These are phyloP conservation scores for Callorhinus ursinus DNA, from an alignment of 2,113 vertebrate species.

Conservation along the genomic window DNA sequence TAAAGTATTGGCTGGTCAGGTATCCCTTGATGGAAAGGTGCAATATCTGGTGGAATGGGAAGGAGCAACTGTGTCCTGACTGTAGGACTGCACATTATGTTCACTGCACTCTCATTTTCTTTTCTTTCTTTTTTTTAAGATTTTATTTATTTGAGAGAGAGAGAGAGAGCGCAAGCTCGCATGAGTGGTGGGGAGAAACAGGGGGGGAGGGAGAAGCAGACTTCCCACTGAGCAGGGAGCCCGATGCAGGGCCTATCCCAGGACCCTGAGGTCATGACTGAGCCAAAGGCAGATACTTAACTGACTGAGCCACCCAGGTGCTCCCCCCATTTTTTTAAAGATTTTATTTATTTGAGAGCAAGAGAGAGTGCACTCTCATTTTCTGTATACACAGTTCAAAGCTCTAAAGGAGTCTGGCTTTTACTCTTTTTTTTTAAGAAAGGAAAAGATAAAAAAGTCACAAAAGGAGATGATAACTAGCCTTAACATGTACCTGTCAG, in stretches of 20 bases:
- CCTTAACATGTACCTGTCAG: slow-evolving; percentile 87
- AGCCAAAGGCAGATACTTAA: not conserved
- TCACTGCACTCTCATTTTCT: slow-evolving; percentile 83
- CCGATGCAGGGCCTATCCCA: not conserved
- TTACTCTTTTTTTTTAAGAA: slow-evolving; percentile 80
- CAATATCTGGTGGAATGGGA: slow-evolving; percentile 99
- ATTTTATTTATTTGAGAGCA: too few relatives aligned
- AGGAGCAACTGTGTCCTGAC: slow-evolving; percentile 97
- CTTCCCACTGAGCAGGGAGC: not conserved
- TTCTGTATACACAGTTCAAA: slow-evolving; percentile 84
- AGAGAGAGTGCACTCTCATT: slow-evolving; percentile 4
- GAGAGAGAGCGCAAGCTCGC: fast-evolving
- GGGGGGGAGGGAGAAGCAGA: not conserved
- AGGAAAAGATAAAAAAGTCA: slow-evolving; percentile 77
- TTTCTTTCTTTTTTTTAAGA: not conserved
- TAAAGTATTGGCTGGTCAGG: slow-evolving; percentile 94
- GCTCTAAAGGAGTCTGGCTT: slow-evolving; percentile 79
- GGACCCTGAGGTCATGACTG: not conserved
- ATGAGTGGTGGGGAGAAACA: not conserved
- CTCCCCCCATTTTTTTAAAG: not conserved
- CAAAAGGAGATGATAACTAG: slow-evolving; percentile 81
- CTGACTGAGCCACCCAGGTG: not conserved
- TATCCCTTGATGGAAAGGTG: slow-evolving; percentile 97
- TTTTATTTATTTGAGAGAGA: not conserved
- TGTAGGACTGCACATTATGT: slow-evolving; percentile 85